Evolutionary conservation across 2,888 invertebrate species (phyloP), one percentile per base, ranked within the genome.

Genomic region (Nomada ferruginata): DNA sequence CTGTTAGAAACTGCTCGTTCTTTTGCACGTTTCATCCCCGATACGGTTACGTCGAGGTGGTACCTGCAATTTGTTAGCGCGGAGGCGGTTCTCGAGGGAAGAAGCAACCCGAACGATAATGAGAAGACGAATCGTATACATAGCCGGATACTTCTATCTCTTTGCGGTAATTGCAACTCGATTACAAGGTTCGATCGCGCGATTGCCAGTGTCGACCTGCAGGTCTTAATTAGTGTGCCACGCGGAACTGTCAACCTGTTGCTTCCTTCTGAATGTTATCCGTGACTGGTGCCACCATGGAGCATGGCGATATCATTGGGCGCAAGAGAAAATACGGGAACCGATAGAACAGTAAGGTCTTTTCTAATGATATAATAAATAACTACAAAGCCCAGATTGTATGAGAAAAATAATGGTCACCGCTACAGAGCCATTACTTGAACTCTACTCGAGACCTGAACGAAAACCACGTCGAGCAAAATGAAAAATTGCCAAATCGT

Each of bases 91-190:
- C 57, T 5, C 26, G 52, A 18, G 53, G 70, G 44, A 63, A 60
- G 65, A 36, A 52, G 64, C 63, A 65, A 76, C 36, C 42, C 13
- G 55, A 72, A 63, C 29, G 26, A 59, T n/a, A 79, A 79, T 63
- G 66, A 75, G 57, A 36, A 60, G 65, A 47, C 72, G 55, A 76
- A 50, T 77, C 76, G 26, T 71, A 64, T 36, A 68, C 57, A 66
- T 9, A 44, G 29, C 65, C 84, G 73, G 76, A 87, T 70, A 75
- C 55, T 85, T 84, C 79, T 63, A 79, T 86, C 82, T 85, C 87
- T 90, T 89, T 87, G 80, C 84, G 84, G 77, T 89, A 89, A 89
- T 91, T 90, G 89, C 85, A 75, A 83, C 75, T 85, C 90, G 88
- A 91, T 91, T 90, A 84, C 74, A 87, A 76, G 85, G 74, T 70